Evolutionary conservation across 2,888 invertebrate species (phyloP).

Genomic region (Aleiodes testaceus): DNA sequence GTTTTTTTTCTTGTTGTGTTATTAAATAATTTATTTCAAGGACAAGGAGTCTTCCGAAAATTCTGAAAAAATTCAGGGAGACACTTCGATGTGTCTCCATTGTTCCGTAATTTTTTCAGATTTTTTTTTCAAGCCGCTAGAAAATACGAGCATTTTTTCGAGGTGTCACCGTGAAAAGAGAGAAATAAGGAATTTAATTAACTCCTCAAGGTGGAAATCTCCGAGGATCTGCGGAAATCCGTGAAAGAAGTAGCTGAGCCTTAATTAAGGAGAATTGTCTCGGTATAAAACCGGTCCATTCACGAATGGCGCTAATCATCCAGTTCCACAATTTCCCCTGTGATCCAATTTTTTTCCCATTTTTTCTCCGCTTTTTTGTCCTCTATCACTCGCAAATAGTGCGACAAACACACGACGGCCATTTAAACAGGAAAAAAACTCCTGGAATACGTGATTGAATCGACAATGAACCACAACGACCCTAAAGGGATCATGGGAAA

Average conservation of each 20-base stretch:
- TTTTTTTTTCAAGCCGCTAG: no score
- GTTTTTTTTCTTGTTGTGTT: no score
- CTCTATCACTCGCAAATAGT: not conserved
- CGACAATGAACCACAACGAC: slow-evolving; percentile 9
- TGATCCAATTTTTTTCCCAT: slow-evolving; percentile 47
- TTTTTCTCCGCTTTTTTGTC: not conserved
- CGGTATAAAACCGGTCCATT: slow-evolving; percentile 53
- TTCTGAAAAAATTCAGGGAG: no score
- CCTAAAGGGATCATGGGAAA: not conserved
- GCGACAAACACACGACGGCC: not conserved
- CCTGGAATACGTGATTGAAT: not conserved
- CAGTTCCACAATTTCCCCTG: slow-evolving; percentile 22
- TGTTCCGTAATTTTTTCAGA: no score
- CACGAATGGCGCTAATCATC: slow-evolving; percentile 54
- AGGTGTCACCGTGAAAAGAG: slow-evolving; percentile 1
- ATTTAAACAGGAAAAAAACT: slow-evolving; percentile 11
- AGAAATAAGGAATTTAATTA: slow-evolving; percentile 14
- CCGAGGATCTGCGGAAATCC: slow-evolving; percentile 13
- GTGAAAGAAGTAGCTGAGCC: slow-evolving; percentile 36
- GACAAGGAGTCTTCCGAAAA: no score
- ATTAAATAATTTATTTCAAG: no score
- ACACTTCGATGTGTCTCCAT: no score
- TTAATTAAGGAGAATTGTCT: slow-evolving; percentile 54
- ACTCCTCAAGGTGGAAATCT: slow-evolving; percentile 16
- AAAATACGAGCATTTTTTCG: no score